Percentiles rank a stretch among this genome's conserved stretches.
Evolutionary conservation across 2,888 invertebrate species (phyloP).

Genomic region (Drosophila fungiperda): DNA sequence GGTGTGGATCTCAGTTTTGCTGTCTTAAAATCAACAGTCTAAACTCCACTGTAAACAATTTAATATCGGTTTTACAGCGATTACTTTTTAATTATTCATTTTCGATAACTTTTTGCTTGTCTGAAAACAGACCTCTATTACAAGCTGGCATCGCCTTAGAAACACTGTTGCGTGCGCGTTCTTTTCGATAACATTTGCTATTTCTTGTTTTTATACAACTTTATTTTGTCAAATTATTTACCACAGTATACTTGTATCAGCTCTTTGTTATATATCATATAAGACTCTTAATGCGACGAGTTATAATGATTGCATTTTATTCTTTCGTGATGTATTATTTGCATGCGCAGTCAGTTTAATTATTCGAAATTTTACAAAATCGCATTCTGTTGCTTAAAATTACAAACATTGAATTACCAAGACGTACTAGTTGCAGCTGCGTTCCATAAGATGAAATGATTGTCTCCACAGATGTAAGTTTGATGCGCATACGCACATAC

Average conservation of each 20-base stretch:
- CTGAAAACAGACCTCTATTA: not conserved
- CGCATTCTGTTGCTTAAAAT: conserved; percentile 10
- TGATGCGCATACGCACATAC: conserved; percentile 50
- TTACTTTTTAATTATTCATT: not conserved
- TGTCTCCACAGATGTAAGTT: conserved; percentile 58
- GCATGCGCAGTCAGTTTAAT: conserved; percentile 17
- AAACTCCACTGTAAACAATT: not conserved
- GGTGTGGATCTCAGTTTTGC: not conserved
- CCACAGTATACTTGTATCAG: not conserved
- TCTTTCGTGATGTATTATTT: conserved; percentile 5
- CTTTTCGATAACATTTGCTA: conserved; percentile 41
- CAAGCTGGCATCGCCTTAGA: not conserved
- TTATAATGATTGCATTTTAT: not conserved
- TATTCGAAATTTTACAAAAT: conserved; percentile 31
- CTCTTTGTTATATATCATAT: not conserved
- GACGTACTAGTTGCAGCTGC: not conserved
- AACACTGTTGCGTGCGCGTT: conserved; percentile 40
- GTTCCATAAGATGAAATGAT: conserved; percentile 32
- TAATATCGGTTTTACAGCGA: not conserved
- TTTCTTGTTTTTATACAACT: conserved; percentile 8
- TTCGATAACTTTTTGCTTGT: not conserved
- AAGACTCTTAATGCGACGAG: not conserved
- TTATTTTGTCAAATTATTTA: conserved; percentile 9
- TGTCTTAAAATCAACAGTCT: not conserved
- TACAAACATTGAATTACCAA: conserved; percentile 8